Evolutionary conservation across 1,140 invertebrate genomes (phyloP), one percentile per base, ranked within the genome.

Genomic region (fruit fly (Drosophila melanogaster)): DNA sequence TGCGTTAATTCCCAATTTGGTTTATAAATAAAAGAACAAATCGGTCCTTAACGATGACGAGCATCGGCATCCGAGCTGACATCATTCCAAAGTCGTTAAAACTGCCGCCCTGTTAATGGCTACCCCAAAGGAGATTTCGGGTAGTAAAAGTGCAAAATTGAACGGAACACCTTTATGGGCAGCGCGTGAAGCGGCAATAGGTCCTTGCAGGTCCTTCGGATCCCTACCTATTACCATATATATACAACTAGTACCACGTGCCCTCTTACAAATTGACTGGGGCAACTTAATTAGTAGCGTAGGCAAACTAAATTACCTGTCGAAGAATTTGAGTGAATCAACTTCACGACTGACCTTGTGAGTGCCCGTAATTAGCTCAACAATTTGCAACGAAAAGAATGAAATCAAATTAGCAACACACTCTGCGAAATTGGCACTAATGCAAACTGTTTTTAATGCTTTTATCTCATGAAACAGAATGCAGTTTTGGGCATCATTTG

Each of bases 21-120:
- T 75, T 75, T 75, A 75, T 75, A 75, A 75, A 75, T 75, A 75
- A 75, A 74, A 40, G 19, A 43, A 67, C 64, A 75, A 75, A 65
- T 64, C 71, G 60, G 53, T 35, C 40, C 46, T 65, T 53, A 65
- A 55, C 57, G 70, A 73, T 62, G 70, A 73, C 58, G 57, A 62
- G 50, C 69, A 61, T 74, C 69, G 54, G 55, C 67, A 71, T 53
- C 66, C 59, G 70, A 30, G 59, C 72, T 75, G 72, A 75, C 72
- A 75, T 75, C 72, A 75, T 75, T 75, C 41, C 72, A 74, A 55
- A 74, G 69, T 56, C 70, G 69, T 74, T 74, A 74, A 62, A 71
- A 59, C 66, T 47, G 35, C 51, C 46, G 66, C 41, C 17, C 26
- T 10, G 64, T 66, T 70, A 70, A 70, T 70, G 54, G 65, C 67